Conservation (phyloP, 2,797 vertebrate genomes). For the Arctocebus calabarensis region DNA sequence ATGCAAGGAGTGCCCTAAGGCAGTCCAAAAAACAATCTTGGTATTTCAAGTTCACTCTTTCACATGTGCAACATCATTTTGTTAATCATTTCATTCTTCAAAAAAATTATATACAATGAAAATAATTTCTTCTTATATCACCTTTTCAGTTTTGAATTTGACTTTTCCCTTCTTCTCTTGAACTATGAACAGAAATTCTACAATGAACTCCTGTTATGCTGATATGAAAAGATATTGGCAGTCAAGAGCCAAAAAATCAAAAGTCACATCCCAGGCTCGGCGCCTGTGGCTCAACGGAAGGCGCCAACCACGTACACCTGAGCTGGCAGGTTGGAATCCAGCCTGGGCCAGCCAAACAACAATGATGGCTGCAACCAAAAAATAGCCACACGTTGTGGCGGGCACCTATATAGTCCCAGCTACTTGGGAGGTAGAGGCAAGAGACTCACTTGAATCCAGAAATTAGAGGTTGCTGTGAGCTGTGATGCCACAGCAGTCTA, state of each 20-base stretch:
- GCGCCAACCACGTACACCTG: no score
- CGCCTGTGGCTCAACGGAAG: no score
- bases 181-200: conserved; percentile 37
- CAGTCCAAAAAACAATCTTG: conserved; percentile 44
- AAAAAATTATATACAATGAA: conserved; percentile 53
- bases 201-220: background rate
- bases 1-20: background rate
- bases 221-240: background rate
- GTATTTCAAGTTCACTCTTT: conserved; percentile 25
- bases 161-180: conserved; percentile 15
- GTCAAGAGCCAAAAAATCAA: background rate
- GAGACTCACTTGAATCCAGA: no score
- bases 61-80: background rate
- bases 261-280: no score
- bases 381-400: no score
- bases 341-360: no score
- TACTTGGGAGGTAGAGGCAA: no score
- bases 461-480: no score
- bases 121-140: background rate
- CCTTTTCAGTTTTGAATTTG: conserved; percentile 27
- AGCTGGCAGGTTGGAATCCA: no score
- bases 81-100: background rate
- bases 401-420: no score
- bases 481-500: no score
- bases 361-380: no score